These are phyloP conservation scores for Protobothrops mucrosquamatus DNA, from an alignment of 2,113 vertebrate genomes.

Conservation along the genomic window DNA sequence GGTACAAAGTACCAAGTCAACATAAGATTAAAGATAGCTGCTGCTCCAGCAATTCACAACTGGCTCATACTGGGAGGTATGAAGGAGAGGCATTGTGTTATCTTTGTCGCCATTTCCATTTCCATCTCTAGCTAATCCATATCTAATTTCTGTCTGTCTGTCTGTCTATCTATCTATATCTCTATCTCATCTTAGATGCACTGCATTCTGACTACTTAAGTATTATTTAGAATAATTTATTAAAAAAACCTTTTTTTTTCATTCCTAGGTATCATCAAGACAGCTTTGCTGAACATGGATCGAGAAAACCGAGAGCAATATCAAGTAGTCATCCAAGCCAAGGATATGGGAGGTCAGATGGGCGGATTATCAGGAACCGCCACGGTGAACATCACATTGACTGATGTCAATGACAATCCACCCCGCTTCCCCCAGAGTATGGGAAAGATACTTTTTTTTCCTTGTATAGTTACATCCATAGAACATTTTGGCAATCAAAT, in stretches of 20 bases:
- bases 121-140: background rate
- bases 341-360: slow-evolving; percentile 98
- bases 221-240: slow-evolving; percentile 36
- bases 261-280: slow-evolving; percentile 87
- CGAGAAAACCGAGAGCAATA: slow-evolving; percentile 89
- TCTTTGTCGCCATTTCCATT: background rate
- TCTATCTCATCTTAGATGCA: background rate
- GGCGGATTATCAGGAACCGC: slow-evolving; percentile 93
- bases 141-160: background rate
- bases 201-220: background rate
- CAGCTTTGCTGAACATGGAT: slow-evolving; percentile 93
- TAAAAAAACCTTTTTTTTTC: slow-evolving; percentile 40
- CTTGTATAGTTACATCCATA: background rate
- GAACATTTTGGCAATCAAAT: slow-evolving; percentile 15
- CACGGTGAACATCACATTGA: slow-evolving; percentile 88
- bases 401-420: slow-evolving; percentile 93
- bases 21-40: background rate
- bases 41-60: background rate
- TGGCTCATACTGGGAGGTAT: background rate
- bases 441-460: slow-evolving; percentile 38
- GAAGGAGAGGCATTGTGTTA: background rate
- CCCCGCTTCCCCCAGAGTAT: slow-evolving; percentile 92
- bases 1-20: background rate
- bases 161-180: background rate
- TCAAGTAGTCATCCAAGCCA: slow-evolving; percentile 96